Conservation (phyloP, 1,140 invertebrate genomes). For the Philopotamus ludificatus region DNA sequence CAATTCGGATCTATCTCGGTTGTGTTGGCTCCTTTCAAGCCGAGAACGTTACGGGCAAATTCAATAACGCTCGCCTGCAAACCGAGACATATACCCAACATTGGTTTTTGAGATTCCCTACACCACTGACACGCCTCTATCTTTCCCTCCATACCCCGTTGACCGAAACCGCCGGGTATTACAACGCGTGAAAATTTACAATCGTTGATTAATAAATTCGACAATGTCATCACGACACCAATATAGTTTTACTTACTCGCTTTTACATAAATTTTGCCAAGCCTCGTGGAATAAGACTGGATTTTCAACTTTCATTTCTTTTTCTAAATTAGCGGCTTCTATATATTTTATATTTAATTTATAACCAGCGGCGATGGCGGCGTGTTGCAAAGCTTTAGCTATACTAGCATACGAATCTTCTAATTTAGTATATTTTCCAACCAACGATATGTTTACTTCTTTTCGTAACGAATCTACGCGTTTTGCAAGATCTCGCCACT, state of each 20-base stretch:
- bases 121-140: conserved; percentile 94
- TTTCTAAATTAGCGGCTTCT: conserved; percentile 87
- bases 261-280: conserved; percentile 87
- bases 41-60: conserved; percentile 87
- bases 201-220: too few relatives aligned
- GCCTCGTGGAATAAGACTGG: conserved; percentile 89
- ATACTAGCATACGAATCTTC: conserved; percentile 97
- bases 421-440: conserved; percentile 98
- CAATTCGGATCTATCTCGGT: conserved; percentile 82
- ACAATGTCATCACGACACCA: neutral
- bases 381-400: conserved; percentile 92
- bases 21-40: conserved; percentile 77
- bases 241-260: conserved; percentile 66
- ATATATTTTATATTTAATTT: conserved; percentile 89
- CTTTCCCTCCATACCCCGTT: conserved; percentile 94
- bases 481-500: conserved; percentile 89
- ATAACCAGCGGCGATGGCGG: conserved; percentile 78
- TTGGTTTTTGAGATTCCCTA: conserved; percentile 83
- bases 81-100: conserved; percentile 95
- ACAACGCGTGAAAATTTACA: too few relatives aligned
- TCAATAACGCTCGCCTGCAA: conserved; percentile 97
- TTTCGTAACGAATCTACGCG: conserved; percentile 77
- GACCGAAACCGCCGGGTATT: conserved; percentile 97
- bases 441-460: conserved; percentile 88
- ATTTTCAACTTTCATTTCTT: conserved; percentile 66